Base-by-base conservation (phyloP, 2,113 vertebrate genomes). In the Seriola quinqueradiata region DNA sequence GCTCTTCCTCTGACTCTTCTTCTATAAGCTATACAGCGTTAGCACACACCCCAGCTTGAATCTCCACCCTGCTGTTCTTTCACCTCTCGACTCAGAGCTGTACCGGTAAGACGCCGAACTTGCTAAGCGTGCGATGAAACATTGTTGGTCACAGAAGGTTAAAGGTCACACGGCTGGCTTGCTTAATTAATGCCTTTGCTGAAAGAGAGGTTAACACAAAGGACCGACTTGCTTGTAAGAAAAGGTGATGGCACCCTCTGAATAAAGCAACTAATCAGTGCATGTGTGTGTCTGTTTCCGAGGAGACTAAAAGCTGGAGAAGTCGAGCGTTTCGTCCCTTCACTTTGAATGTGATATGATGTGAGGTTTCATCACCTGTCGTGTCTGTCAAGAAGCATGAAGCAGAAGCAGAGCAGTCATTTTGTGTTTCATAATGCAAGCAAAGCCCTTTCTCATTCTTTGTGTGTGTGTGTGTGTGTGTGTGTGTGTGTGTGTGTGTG, bases 131-230 rank as follows among this genome's bases (percentile, higher is more conserved):
- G 40, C 25, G n/a, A 19, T 65, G 44, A 75, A 57, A 58, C 28
- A 17, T 36, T 44, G 21, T 75, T 12, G 34, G 54, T 48, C 42
- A 65, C 1, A 4, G 44, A 55, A 54, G 75, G 73, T 87, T 79
- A 88, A 85, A 77, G 79, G 55, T 87, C 70, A 78, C 52, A 44
- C 1, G 11, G 8, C 64, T 66, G 70, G 10, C 32, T 79, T 4
- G 4, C 54, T 70, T 89, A 86, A 89, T 91, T 63, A 87, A 80
- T 25, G 72, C 34, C 65, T 73, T 55, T 38, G 44, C 42, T 60
- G 19, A 44, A 70, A 77, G 28, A 55, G 46, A 66, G 78, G 66
- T 78, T 42, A 63, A 50, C 28, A 61, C 50, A 65, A 58, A 72
- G 36, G 25, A 44, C 17, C 16, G 19, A 46, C 4, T 36, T 54